These are phyloP conservation scores for Cryptus viduatorius DNA, from an alignment of 2,888 invertebrate genomes.

Conservation along the genomic window DNA sequence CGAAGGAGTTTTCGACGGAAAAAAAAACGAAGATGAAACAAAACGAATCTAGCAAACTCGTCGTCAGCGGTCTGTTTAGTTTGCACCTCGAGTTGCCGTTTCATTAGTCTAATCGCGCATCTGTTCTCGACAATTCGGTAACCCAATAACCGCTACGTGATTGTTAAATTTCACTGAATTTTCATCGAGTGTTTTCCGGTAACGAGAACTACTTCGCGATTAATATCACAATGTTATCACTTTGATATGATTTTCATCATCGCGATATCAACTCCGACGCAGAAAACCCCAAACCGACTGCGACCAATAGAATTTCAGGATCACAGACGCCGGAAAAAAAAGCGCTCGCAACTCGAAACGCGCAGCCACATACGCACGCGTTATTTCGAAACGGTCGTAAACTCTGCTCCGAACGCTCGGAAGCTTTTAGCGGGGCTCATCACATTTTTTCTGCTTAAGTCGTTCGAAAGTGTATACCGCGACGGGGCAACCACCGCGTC, in stretches of 20 bases:
- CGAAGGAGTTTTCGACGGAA: slow-evolving; percentile 54
- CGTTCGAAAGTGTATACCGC: slow-evolving; percentile 63
- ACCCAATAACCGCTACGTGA: not conserved
- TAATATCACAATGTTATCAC: too few relatives aligned
- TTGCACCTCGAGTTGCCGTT: slow-evolving; percentile 5
- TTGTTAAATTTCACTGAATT: not conserved
- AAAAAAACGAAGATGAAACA: slow-evolving; percentile 11
- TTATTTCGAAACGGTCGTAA: slow-evolving; percentile 67
- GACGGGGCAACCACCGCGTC: slow-evolving; percentile 25
- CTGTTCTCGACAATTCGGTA: slow-evolving; percentile 3
- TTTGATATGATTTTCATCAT: not conserved
- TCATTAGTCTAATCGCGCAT: slow-evolving; percentile 7
- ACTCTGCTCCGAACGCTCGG: slow-evolving; percentile 68
- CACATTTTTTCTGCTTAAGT: slow-evolving; percentile 69
- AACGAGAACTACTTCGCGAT: too few relatives aligned
- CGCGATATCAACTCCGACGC: too few relatives aligned
- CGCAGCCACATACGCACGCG: slow-evolving; percentile 51
- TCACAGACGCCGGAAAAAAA: not conserved
- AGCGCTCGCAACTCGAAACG: not conserved
- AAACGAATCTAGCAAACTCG: slow-evolving; percentile 18
- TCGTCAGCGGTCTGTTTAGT: slow-evolving; percentile 38
- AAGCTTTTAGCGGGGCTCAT: slow-evolving; percentile 74
- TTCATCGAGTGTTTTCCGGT: not conserved
- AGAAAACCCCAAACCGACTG: not conserved
- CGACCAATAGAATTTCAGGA: not conserved